Evolutionary conservation across 2,888 invertebrate genomes (phyloP).

Genomic region (Ectemnius lituratus): DNA sequence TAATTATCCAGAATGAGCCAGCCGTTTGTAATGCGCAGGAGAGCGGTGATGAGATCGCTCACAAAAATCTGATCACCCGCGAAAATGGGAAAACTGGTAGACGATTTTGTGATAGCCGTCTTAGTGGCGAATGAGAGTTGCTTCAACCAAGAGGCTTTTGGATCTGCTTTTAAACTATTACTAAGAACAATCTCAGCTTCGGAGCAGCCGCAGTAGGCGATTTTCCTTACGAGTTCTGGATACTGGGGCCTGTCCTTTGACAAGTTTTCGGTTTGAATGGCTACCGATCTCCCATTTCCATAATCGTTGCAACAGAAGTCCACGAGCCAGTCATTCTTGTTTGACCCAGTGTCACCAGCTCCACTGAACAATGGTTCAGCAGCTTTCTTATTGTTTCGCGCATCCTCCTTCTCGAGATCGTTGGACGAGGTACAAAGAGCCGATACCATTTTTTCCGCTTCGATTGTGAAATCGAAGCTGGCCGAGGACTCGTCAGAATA

Average conservation of each 20-base stretch:
- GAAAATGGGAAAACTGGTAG: constrained; percentile 70
- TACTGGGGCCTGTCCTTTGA: constrained; percentile 50
- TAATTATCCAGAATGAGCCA: constrained; percentile 74
- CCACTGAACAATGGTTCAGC: constrained; percentile 56
- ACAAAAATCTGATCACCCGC: constrained; percentile 66
- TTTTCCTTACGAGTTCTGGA: constrained; percentile 67
- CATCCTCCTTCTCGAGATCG: constrained; percentile 60
- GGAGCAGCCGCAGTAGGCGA: constrained; percentile 68
- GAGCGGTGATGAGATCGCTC: constrained; percentile 68
- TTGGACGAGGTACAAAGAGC: constrained; percentile 79
- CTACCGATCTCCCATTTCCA: constrained; percentile 50
- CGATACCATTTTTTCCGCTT: constrained; percentile 82
- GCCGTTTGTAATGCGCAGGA: constrained; percentile 71
- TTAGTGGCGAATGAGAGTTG: constrained; percentile 68
- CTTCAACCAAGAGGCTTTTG: constrained; percentile 61
- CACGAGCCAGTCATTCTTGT: constrained; percentile 64
- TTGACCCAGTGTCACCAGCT: constrained; percentile 63
- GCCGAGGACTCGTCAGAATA: constrained; percentile 79
- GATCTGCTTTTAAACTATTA: constrained; percentile 29
- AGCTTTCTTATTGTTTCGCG: constrained; percentile 31
- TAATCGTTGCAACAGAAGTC: constrained; percentile 60
- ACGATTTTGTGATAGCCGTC: constrained; percentile 70
- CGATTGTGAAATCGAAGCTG: constrained; percentile 81
- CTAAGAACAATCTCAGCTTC: constrained; percentile 68
- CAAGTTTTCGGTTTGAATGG: constrained; percentile 61